Evolutionary conservation across 2,888 invertebrate genomes (phyloP), one percentile per base, ranked within the genome.

Genomic region (Terebella lapidaria): DNA sequence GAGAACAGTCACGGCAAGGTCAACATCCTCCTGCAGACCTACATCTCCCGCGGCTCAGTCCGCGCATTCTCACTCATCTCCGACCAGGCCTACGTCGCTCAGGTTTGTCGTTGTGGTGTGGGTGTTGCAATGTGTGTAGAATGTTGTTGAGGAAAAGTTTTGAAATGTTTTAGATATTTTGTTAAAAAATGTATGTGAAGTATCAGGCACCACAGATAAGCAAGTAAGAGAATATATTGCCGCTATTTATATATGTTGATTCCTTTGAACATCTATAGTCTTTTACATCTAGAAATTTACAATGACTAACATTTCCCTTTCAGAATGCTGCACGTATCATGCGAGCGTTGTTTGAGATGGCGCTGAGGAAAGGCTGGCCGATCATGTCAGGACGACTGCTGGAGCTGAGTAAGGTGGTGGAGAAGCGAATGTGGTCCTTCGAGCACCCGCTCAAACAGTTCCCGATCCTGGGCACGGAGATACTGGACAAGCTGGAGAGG

Each of bases 291-390:
- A n/a, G n/a, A 35, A 15, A 35, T n/a, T 35, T 15, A 15, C n/a
- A 10, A n/a, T 35, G 42, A 15, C n/a, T 35, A 35, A 35, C 10
- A 35, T 35, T 35, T 35, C 42, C 10, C 42, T n/a, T 49, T 3
- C 74, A 95, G 89, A 97, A 96, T 81, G 89, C 92, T 5, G 88
- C 89, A 0, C 86, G 97, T 58, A 92, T 99, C 70, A 86, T 90
- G 4, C 85, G 97, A 46, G 94, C 95, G 0, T 82, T 97, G 35
- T 99, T 97, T 81, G 96, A 99, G 74, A 91, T 97, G 65, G 91
- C 91, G 0, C 82, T 96, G 3, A 86, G 91, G 28, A 89, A 89
- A 72, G 93, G 92, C 76, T 94, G 92, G 84, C 90, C 97, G 0
- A 85, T 92, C 66, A 87, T 96, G 84, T 88, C 97, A 0, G 89